Evolutionary conservation across 2,888 invertebrate genomes (phyloP).

Genomic region (Autographa gamma): DNA sequence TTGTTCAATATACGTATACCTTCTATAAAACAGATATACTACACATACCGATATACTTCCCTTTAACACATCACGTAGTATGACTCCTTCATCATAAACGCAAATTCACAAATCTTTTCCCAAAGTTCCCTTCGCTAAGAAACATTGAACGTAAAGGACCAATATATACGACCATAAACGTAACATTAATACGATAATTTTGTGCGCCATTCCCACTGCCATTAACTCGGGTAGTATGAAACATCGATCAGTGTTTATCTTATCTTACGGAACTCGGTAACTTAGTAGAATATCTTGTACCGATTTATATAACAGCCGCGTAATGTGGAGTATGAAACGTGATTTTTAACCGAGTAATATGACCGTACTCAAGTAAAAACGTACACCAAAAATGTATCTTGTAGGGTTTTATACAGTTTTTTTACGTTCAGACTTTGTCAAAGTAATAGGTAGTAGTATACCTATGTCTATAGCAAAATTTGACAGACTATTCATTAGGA

Average conservation of each 20-base stretch:
- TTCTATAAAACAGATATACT: too few relatives aligned
- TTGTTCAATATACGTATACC: too few relatives aligned
- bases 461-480: too few relatives aligned
- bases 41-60: neutral
- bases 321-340: neutral
- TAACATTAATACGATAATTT: conserved; percentile 40
- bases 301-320: conserved; percentile 3
- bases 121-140: conserved; percentile 22
- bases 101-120: conserved; percentile 37
- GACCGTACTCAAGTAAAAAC: too few relatives aligned
- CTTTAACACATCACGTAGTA: neutral
- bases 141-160: conserved; percentile 21
- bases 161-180: conserved; percentile 40
- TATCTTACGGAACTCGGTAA: conserved; percentile 26
- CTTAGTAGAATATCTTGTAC: conserved; percentile 20
- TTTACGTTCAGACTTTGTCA: too few relatives aligned
- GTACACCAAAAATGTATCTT: too few relatives aligned
- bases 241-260: conserved; percentile 48
- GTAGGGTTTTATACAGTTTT: too few relatives aligned
- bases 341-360: neutral
- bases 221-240: conserved; percentile 21
- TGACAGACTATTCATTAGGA: too few relatives aligned
- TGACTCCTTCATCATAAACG: conserved; percentile 8
- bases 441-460: too few relatives aligned
- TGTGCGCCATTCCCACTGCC: conserved; percentile 17